Evolutionary conservation across 2,113 vertebrate species (phyloP), one percentile per base, ranked within the genome.

Genomic region (Podiceps cristatus): DNA sequence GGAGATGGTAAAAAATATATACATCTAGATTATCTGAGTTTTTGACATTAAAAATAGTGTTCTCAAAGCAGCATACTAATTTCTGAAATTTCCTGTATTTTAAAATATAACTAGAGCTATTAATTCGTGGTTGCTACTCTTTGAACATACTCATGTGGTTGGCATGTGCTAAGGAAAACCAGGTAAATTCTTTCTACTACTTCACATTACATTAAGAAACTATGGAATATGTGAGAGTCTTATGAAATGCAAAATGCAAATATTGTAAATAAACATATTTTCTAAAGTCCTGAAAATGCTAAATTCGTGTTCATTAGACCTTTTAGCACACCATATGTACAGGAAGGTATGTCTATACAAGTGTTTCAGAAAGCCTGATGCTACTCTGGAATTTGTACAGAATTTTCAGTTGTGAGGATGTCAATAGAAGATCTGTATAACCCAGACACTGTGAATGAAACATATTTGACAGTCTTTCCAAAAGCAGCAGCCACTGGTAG

Each of bases 381-480:
- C 52, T 86, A 53, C 59, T 80, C 55, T 89, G 62, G 89, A 90
- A 93, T 80, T 90, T 78, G 31, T 69, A 33, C 37, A 47, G 62
- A 71, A 85, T 84, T 92, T 96, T 96, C 27, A 56, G 78, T 91
- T 87, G 91, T 75, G 45, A 40, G 59, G 44, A 68, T 82, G 82
- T 87, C 77, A 95, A 28, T 83, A 40, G 71, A 79, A 95, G 67
- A 84, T 86, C 91, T 77, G 52, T 94, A 45, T 93, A 96, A 93
- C 5, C 11, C 84, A 95, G 75, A 53, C 64, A 31, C 86, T 95
- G 80, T 90, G 89, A 96, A 73, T 90, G 82, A 97, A 96, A 58
- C 58, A 15, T 93, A 84, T 85, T 94, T 95, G 93, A 96, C 94
- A 96, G 75, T 95, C 76, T 89, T 95, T 96, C 90, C 78, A 94